These are phyloP conservation scores for Lophura swinhoii DNA, from an alignment of 2,797 vertebrate genomes.

Conservation along the genomic window DNA sequence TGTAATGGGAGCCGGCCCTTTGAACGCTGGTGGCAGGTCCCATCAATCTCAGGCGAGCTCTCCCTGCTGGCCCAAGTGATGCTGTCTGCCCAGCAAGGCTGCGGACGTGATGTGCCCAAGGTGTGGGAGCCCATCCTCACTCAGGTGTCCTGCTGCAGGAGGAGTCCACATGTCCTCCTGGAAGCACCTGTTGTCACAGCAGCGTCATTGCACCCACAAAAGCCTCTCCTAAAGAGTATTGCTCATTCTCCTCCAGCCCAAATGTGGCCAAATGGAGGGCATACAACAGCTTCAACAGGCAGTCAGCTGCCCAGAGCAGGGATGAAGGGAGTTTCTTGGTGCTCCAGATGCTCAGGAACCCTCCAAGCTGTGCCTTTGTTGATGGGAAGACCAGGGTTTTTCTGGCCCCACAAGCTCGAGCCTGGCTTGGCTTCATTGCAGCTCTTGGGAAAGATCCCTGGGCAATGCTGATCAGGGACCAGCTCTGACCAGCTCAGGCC, in stretches of 20 bases:
- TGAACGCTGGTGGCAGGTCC: conserved; percentile 10
- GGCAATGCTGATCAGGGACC: background rate
- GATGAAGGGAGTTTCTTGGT: background rate
- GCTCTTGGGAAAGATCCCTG: rapidly evolving
- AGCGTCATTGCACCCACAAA: rapidly evolving
- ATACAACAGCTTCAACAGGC: background rate
- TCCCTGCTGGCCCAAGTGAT: background rate
- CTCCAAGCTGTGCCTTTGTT: background rate
- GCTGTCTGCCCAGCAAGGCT: background rate
- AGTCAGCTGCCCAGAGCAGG: background rate
- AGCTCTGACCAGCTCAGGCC: background rate
- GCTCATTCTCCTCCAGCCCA: background rate
- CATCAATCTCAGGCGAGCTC: conserved; percentile 62
- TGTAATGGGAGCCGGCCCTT: conserved; percentile 66
- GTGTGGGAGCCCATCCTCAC: background rate
- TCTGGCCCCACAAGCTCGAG: background rate
- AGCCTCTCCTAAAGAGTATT: background rate
- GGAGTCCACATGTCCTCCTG: background rate
- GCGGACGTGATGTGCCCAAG: background rate
- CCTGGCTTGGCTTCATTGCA: background rate
- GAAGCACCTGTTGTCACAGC: rapidly evolving
- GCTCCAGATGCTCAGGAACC: background rate
- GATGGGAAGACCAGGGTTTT: background rate
- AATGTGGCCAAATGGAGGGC: background rate
- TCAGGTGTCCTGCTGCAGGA: background rate